Evolutionary conservation across 2,113 vertebrate genomes (phyloP), one percentile per base, ranked within the genome.

Genomic region (Carettochelys insculpta): DNA sequence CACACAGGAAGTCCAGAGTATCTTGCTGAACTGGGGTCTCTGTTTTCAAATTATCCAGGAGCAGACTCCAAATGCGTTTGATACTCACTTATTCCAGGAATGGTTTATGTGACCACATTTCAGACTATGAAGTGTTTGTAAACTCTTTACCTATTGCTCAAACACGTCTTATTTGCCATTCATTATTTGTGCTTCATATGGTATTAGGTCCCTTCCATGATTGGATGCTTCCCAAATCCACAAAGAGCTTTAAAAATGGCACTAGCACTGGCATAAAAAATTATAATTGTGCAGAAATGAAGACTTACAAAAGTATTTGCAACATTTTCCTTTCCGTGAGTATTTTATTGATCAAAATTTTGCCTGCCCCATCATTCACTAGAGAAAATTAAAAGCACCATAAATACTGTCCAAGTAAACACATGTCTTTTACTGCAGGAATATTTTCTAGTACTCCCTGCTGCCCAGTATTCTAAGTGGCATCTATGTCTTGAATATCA

Each of bases 391-490:
- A 82, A 88, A 68, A 4, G 87, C 86, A 89, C 76, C 13, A 1
- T 80, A 89, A 79, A 22, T 3, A 1, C 19, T 93, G 95, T 92
- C 95, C 96, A 96, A 94, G 95, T 80, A 94, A 94, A 95, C 89
- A 84, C 58, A 48, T 29, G 83, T 65, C 61, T 95, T 95, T 94
- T 95, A 95, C 96, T 95, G 85, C 82, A 50, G 83, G 89, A 96
- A 79, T 53, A 94, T 65, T 94, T 94, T 90, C 92, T 95, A 96
- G 94, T 82, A 92, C 76, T 86, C 90, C 71, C 29, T 1, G 90
- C 95, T 94, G 89, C 78, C 47, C 92, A 88, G 78, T 19, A 34
- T 85, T 92, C 87, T 95, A 93, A 94, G 94, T 87, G 10, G 95
- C 90, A 95, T 91, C 92, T 96, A 92, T 88, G 77, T 61, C 51